Conservation (phyloP, 1,140 invertebrate species). For the Bombus picipes region DNA sequence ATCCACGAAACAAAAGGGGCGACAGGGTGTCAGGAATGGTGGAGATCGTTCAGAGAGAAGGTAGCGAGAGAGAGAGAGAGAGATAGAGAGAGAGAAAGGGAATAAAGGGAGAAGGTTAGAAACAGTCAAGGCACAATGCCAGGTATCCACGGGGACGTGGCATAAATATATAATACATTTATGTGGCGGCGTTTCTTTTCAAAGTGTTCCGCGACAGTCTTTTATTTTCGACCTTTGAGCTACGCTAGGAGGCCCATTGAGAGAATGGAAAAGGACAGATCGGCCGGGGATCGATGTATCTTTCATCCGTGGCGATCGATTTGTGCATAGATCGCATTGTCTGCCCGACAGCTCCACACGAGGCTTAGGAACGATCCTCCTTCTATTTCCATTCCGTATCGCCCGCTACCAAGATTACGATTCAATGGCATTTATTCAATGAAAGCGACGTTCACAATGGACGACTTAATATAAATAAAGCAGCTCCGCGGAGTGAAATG, state of each 20-base stretch:
- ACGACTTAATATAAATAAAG: conserved; percentile 34
- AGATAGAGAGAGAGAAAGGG: neutral
- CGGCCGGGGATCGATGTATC: conserved; percentile 44
- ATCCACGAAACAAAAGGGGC: conserved; percentile 67
- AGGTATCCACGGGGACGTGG: conserved; percentile 62
- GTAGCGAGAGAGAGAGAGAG: neutral
- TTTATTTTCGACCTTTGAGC: conserved; percentile 59
- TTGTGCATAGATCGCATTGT: conserved; percentile 52
- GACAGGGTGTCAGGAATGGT: conserved; percentile 59
- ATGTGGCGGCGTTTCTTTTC: conserved; percentile 53
- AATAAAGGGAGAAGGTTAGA: neutral
- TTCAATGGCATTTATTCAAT: conserved; percentile 35
- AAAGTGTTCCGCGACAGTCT: conserved; percentile 59
- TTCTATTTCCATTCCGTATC: conserved; percentile 32
- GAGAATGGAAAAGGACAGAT: conserved; percentile 40
- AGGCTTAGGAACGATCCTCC: conserved; percentile 44
- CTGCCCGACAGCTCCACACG: conserved; percentile 34
- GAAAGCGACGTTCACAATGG: conserved; percentile 13
- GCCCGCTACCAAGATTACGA: conserved; percentile 47
- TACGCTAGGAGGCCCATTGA: conserved; percentile 42
- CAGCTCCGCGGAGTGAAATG: neutral
- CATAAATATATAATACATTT: conserved; percentile 67
- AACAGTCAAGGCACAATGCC: conserved; percentile 57
- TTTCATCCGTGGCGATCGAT: conserved; percentile 47
- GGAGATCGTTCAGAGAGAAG: conserved; percentile 8